Conservation (phyloP, 2,113 vertebrate genomes). For the Chionis minor region DNA sequence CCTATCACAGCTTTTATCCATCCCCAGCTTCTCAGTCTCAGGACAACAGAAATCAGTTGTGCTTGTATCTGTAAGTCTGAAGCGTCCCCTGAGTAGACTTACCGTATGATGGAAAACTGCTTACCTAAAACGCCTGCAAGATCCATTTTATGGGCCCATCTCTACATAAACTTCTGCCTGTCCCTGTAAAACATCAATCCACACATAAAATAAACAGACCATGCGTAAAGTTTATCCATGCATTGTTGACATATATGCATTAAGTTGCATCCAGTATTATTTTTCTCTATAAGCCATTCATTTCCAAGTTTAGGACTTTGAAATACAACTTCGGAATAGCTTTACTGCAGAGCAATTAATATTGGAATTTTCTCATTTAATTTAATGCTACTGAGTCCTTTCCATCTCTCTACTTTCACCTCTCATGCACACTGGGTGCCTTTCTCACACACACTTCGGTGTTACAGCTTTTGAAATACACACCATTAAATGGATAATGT, state of each 20-base stretch:
- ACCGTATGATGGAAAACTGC: neutral
- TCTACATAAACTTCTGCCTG: neutral
- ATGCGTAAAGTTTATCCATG: neutral
- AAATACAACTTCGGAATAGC: neutral
- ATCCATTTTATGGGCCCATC: neutral
- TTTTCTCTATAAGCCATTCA: neutral
- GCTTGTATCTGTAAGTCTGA: neutral
- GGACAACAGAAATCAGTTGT: neutral
- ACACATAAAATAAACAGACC: neutral
- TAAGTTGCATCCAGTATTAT: neutral
- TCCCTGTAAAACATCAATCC: neutral
- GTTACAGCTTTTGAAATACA: constrained; percentile 35
- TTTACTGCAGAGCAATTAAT: neutral
- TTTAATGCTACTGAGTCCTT: neutral
- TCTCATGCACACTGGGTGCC: neutral
- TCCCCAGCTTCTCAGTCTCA: neutral
- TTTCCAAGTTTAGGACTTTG: neutral
- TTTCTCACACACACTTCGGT: neutral
- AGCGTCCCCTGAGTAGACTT: neutral
- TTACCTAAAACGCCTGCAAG: neutral
- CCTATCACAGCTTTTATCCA: too few relatives aligned
- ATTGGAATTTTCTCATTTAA: neutral
- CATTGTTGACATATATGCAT: neutral
- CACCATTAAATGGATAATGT: constrained; percentile 19
- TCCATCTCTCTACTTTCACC: neutral